These are phyloP conservation scores for Pipistrellus pygmaeus DNA, from an alignment of 2,797 vertebrate species.

Conservation along the genomic window DNA sequence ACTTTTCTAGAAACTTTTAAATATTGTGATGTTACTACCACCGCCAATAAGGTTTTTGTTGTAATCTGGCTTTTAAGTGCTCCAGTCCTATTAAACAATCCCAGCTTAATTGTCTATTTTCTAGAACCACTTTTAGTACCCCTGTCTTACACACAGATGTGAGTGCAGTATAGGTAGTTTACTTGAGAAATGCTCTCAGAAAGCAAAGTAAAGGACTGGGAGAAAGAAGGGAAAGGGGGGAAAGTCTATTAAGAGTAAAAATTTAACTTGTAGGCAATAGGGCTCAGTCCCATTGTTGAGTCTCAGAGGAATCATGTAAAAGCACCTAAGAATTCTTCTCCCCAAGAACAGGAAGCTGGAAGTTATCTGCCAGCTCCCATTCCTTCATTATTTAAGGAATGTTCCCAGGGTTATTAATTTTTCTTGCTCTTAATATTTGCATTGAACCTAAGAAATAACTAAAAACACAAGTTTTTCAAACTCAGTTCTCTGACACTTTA, in stretches of 20 bases:
- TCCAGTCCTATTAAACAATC: not conserved
- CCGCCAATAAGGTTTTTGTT: not conserved
- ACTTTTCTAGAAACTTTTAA: not conserved
- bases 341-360: not conserved
- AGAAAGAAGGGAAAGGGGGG: not conserved
- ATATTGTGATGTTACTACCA: not conserved
- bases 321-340: not conserved
- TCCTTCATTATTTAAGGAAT: not conserved
- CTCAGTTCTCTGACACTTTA: not conserved
- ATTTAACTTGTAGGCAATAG: not conserved
- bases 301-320: not conserved
- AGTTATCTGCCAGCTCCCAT: not conserved
- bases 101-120: not conserved
- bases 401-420: not conserved
- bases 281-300: not conserved
- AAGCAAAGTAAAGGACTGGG: not conserved
- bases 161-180: not conserved
- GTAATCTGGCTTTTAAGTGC: not conserved
- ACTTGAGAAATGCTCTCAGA: not conserved
- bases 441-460: not conserved
- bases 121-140: not conserved
- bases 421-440: not conserved
- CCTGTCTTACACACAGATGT: not conserved
- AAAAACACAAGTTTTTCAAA: not conserved
- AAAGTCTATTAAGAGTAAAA: not conserved